These are phyloP conservation scores for Lytechinus pictus DNA, from an alignment of 35 echinoderm and acorn worm species.

Conservation along the genomic window DNA sequence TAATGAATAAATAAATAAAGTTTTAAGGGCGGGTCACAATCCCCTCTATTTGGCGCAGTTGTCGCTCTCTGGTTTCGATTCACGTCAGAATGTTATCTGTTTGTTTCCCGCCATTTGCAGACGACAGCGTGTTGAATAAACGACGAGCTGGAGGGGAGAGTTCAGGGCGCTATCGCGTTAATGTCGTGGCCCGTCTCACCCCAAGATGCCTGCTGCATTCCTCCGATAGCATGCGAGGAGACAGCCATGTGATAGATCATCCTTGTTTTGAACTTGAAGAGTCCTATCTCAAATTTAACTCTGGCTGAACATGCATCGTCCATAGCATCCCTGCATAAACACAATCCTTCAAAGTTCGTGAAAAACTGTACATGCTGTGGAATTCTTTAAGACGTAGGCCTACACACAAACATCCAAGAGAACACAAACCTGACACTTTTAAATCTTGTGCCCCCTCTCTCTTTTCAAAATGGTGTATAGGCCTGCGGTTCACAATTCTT, in stretches of 20 bases:
- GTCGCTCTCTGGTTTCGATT: background rate
- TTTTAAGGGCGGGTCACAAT: background rate
- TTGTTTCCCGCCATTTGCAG: slow-evolving; percentile 41
- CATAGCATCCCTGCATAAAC: background rate
- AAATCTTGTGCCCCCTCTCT: too few relatives aligned
- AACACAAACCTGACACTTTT: too few relatives aligned
- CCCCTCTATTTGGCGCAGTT: background rate
- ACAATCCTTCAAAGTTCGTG: too few relatives aligned
- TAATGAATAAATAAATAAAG: background rate
- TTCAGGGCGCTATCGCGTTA: slow-evolving; percentile 44
- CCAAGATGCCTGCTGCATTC: slow-evolving; percentile 22
- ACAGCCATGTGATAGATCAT: slow-evolving; percentile 34
- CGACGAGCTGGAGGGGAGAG: slow-evolving; percentile 42
- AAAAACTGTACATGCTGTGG: too few relatives aligned
- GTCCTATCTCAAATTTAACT: background rate
- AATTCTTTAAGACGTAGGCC: too few relatives aligned
- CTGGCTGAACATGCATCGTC: background rate
- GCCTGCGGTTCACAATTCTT: too few relatives aligned
- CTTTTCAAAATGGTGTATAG: too few relatives aligned
- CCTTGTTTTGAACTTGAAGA: background rate
- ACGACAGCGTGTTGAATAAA: slow-evolving; percentile 35
- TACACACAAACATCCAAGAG: too few relatives aligned
- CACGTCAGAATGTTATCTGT: slow-evolving; percentile 33
- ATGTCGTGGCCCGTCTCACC: slow-evolving; percentile 36
- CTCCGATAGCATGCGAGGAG: background rate